Base-by-base conservation (phyloP, 37 sponge, comb jelly and placozoan genomes). In the Beroe ovata region DNA sequence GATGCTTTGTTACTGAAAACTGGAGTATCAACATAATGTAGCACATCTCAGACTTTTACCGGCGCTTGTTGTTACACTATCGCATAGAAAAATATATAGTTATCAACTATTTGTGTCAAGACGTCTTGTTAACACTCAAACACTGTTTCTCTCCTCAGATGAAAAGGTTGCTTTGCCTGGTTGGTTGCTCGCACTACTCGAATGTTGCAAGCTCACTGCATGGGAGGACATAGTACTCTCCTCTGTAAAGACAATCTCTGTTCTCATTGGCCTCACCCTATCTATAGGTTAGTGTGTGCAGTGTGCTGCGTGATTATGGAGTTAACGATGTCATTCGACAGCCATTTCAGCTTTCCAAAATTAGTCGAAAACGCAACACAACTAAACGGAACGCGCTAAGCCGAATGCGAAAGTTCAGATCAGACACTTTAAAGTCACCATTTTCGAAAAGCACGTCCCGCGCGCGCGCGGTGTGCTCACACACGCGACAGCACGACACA, bases 201-300 rank as follows among this genome's bases (percentile, higher is more conserved):
- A 77, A 4, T 77, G 84, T 23, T 77, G 84, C 23, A 77, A 77
- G 28, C 6, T 77, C 26, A 77, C 64, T 19, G 60, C 58, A 11
- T 60, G 64, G 64, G 39, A 63, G 1, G 63, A 60, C 22, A 60
- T 89, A 4, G 63, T 62, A 1, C 25, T 60, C 20, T 16, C 89
- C 0, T 63, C 64, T 20, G 28, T 62, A 14, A 62, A 60, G 22
- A 62, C 89, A 4, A 6, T 89, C 22, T 30, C 64, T 2, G 62
- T 63, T 3, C 64, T 89, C 21, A 89, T 89, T 25, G 64, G 64
- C 1, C 39, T 89, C 4, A 89, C 89, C 6, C 89, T 63, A 4
- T 89, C 89, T n/a, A n/a, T n/a, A n/a, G n/a, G n/a, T n/a, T n/a
- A n/a, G n/a, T n/a, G n/a, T n/a, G n/a, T n/a, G n/a, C n/a, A n/a